phyloP scores from a whole-genome alignment of 2,113 vertebrate species.

The Cololabis saira region DNA sequence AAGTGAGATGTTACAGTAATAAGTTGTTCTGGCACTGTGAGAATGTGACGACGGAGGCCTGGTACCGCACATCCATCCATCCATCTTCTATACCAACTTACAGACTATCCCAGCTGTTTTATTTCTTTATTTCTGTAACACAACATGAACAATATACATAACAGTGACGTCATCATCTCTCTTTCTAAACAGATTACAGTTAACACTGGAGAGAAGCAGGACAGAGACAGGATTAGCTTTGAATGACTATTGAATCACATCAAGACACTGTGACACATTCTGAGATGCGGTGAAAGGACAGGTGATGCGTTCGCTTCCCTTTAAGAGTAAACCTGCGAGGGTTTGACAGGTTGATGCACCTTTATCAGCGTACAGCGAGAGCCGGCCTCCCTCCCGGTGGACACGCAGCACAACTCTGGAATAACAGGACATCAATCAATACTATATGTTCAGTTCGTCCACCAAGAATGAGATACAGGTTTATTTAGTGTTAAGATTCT shows the following conservation, averaged over 20 bases:
- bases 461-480: not conserved
- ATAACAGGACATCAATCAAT: not conserved
- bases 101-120: no score
- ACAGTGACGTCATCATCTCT: constrained; percentile 24
- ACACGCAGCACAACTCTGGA: constrained; percentile 31
- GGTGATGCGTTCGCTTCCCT: not conserved
- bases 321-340: constrained; percentile 32
- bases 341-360: constrained; percentile 62
- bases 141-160: constrained; percentile 15
- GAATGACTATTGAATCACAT: not conserved
- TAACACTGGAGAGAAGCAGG: not conserved
- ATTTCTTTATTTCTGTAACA: not conserved
- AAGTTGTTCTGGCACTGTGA: no score
- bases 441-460: not conserved
- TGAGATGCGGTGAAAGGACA: not conserved
- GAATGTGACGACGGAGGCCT: not conserved
- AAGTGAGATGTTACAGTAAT: no score
- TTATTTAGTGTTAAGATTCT: not conserved
- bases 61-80: no score
- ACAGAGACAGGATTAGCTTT: not conserved
- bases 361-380: constrained; percentile 69
- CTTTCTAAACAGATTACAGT: not conserved
- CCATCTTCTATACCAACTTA: no score
- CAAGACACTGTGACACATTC: not conserved
- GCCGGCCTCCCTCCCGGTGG: constrained; percentile 48